Evolutionary conservation across 2,888 invertebrate genomes (phyloP), one percentile per base, ranked within the genome.

Genomic region (Phyllotreta striolata): DNA sequence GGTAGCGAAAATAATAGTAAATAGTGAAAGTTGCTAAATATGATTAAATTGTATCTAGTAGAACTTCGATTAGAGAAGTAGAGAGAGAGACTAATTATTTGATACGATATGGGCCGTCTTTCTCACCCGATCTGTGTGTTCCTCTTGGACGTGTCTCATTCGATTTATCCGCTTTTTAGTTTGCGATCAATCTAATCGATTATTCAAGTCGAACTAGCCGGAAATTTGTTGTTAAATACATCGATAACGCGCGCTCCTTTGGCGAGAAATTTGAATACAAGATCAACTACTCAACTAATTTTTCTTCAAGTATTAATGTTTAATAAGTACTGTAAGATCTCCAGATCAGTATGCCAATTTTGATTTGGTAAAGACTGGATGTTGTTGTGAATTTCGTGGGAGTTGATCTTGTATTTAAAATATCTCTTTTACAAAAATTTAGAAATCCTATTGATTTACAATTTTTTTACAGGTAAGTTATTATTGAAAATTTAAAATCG

Each of bases 51-150:
- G 24, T 24, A n/a, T n/a, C n/a, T n/a, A 34, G n/a, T 37, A 9
- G 12, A 12, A 49, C 8, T 34, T 3, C 10, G 37, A n/a, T 35
- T n/a, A 52, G 38, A 52, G 52, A 40, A 24, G 24, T 24, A 24
- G 79, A 12, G 84, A 82, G 74, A 84, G 84, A 61, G 80, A 81
- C 75, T 84, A 84, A 66, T 78, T 77, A 70, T 49, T 49, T 79
- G 67, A 78, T 78, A 72, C 83, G 83, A 69, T 63, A 62, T 56
- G 71, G 55, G 66, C 66, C 63, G 62, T 54, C 62, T 61, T 55
- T 52, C 62, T 55, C 44, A 57, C 62, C 64, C 62, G 63, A 61
- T 52, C 57, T 63, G 67, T 55, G 51, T 63, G 65, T 56, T 65
- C 63, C 65, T 60, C 63, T 61, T 63, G 63, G 62, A 60, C 51